Base-by-base conservation (phyloP, 37 sponge, comb jelly and placozoan genomes). In the Trichoplax adhaerens region DNA sequence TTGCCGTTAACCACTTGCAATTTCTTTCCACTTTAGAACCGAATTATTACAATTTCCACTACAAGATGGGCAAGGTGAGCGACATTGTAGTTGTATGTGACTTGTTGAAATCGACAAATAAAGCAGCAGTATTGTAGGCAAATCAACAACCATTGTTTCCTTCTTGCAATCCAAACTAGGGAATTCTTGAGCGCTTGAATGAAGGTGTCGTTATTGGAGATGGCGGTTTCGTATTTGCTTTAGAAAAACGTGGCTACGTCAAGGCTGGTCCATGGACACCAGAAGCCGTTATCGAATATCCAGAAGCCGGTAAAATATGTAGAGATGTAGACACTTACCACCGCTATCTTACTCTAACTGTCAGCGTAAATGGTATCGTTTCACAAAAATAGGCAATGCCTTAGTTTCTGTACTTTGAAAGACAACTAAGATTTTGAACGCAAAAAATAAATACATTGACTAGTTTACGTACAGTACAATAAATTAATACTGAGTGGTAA, bases 251-350 rank as follows among this genome's bases (percentile, higher is more conserved):
- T 48, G 80, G 80, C 58, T 79, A 74, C 50, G 74, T 75, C n/a
- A 51, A 74, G 58, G 80, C 80, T 10, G 80, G 80, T 48, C 74
- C 80, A 10, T 79, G 80, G 80, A 79, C 80, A 46, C 80, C 80
- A 7, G 80, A 79, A 59, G 73, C 80, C 29, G 67, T 72, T 3
- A 58, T 76, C 54, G 74, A 79, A 50, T 12, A 74, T 68, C 80
- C 80, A 2, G 80, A 79, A 64, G 80, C 74, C 64, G 7, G n/a
- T 5, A 50, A 8, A 66, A 7, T 6, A 50, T 52, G 49, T 12
- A 5, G 5, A 7, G 8, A 66, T 6, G 12, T 29, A 29, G 29
- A 29, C 29, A 29, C 29, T 29, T 29, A 60, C 10, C 12, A n/a
- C 12, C 10, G 12, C 12, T 10, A 60, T 60, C 12, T 10, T 60